A percentile compares a stretch with the other conserved stretches of the same genome.
Evolutionary conservation across 2,113 vertebrate genomes (phyloP).

Genomic region (Heloderma charlesbogerti): DNA sequence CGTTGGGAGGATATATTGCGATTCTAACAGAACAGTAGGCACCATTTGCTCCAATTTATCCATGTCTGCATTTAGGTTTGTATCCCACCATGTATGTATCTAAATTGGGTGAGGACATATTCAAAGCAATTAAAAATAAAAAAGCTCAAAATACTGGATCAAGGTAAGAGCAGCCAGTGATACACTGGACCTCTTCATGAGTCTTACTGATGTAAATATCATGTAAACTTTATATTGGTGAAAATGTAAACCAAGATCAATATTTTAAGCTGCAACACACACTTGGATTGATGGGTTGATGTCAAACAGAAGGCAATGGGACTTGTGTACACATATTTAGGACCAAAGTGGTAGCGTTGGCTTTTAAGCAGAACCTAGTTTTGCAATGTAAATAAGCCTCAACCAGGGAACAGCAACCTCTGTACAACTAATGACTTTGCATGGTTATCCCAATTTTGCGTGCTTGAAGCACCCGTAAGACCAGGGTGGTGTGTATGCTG

Average conservation of each 20-base stretch:
- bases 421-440: not conserved
- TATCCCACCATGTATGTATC: not conserved
- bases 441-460: not conserved
- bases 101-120: not conserved
- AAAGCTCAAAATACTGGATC: not conserved
- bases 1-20: not conserved
- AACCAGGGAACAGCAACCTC: not conserved
- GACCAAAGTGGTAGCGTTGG: not conserved
- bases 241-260: not conserved
- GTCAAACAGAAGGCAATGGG: not conserved
- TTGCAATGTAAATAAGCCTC: not conserved
- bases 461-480: not conserved
- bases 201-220: not conserved
- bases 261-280: not conserved
- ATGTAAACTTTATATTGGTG: not conserved
- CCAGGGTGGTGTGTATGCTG: not conserved
- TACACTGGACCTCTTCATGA: not conserved
- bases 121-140: not conserved
- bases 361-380: not conserved
- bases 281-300: not conserved
- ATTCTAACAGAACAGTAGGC: not conserved
- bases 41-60: not conserved
- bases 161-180: not conserved
- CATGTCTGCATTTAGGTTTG: not conserved
- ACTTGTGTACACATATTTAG: not conserved